Conservation (phyloP, 2,797 vertebrate species). For the Pelobates cultripes region DNA sequence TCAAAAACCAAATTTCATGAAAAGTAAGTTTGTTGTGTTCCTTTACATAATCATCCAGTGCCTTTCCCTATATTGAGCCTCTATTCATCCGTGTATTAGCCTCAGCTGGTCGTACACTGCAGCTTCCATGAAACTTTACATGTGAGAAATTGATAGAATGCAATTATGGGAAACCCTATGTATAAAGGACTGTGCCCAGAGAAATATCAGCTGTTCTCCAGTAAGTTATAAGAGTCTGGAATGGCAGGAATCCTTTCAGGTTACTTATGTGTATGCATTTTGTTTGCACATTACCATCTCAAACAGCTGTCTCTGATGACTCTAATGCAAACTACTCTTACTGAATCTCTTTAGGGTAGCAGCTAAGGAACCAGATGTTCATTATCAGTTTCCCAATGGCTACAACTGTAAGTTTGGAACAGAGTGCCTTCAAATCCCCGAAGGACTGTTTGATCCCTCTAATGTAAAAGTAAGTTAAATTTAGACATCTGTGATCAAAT, state of each 20-base stretch:
- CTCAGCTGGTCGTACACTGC: not conserved
- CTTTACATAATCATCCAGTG: too few relatives aligned
- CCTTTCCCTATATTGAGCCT: too few relatives aligned
- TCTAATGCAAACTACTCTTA: slow-evolving; percentile 6
- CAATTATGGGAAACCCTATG: not conserved
- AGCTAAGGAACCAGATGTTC: slow-evolving; percentile 96
- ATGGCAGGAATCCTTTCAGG: too few relatives aligned
- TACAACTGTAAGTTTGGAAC: slow-evolving; percentile 98
- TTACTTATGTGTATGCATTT: too few relatives aligned
- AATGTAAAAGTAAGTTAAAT: slow-evolving; percentile 87
- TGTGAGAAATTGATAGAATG: not conserved
- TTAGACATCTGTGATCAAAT: not conserved
- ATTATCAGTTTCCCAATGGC: slow-evolving; percentile 96
- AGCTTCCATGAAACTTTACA: not conserved
- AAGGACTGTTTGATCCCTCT: slow-evolving; percentile 97
- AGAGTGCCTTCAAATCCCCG: slow-evolving; percentile 95
- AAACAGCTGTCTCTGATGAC: not conserved
- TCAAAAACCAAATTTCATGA: slow-evolving; percentile 97
- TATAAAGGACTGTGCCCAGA: not conserved
- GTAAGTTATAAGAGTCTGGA: too few relatives aligned
- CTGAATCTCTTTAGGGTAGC: slow-evolving; percentile 79
- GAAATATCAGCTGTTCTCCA: too few relatives aligned
- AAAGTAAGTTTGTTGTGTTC: slow-evolving; percentile 78
- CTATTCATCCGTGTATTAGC: too few relatives aligned
- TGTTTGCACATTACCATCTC: not conserved